These are phyloP conservation scores for Pseudococcus viburni DNA, from an alignment of 2,888 invertebrate genomes.

Conservation along the genomic window DNA sequence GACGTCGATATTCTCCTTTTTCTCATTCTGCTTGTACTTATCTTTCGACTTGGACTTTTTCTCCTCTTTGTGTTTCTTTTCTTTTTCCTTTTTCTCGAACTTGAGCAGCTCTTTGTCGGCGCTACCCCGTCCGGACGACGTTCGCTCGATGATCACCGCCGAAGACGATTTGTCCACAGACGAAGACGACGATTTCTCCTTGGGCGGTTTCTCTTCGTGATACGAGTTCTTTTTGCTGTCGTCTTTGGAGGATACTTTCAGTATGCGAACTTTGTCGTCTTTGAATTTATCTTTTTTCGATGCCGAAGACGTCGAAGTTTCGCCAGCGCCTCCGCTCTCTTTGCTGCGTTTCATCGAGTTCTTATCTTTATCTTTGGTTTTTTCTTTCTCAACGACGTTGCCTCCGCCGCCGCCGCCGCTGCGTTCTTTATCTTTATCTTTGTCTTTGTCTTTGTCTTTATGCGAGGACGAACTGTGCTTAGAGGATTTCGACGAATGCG, in stretches of 20 bases:
- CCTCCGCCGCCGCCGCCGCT: background rate
- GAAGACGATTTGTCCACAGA: background rate
- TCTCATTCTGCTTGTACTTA: slow-evolving; percentile 51
- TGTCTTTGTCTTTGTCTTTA: slow-evolving; percentile 60
- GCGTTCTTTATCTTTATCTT: slow-evolving; percentile 53
- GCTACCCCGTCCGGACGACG: background rate
- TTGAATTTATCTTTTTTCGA: slow-evolving; percentile 69
- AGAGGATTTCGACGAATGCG: slow-evolving; percentile 67
- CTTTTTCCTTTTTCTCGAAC: slow-evolving; percentile 63
- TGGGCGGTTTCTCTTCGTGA: slow-evolving; percentile 60
- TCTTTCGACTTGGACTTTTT: slow-evolving; percentile 63
- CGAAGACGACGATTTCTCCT: slow-evolving; percentile 49
- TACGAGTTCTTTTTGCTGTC: slow-evolving; percentile 62
- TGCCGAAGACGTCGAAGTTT: slow-evolving; percentile 10
- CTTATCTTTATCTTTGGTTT: slow-evolving; percentile 73
- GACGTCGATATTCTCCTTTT: slow-evolving; percentile 46
- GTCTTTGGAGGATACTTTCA: slow-evolving; percentile 58
- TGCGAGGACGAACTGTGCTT: slow-evolving; percentile 71
- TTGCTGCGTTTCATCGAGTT: slow-evolving; percentile 63
- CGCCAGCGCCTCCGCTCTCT: slow-evolving; percentile 72
- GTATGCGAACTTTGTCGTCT: slow-evolving; percentile 68
- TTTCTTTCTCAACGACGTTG: slow-evolving; percentile 70
- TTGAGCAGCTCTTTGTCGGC: slow-evolving; percentile 55
- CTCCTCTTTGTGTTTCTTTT: slow-evolving; percentile 65
- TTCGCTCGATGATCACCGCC: background rate